Conservation (phyloP, 2,797 vertebrate genomes). For the Coendou prehensilis region DNA sequence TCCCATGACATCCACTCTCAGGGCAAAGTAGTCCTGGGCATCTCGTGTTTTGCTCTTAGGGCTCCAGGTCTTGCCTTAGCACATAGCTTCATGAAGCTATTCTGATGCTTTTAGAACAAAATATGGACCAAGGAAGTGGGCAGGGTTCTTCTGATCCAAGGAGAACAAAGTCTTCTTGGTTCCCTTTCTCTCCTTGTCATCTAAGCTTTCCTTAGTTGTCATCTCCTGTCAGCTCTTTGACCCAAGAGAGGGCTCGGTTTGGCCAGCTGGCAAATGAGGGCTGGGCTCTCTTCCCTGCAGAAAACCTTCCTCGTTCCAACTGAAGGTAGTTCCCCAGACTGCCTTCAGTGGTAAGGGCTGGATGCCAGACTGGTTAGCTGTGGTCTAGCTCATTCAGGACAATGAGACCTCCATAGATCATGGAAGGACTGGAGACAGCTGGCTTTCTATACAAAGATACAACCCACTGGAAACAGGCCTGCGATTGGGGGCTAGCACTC, state of each 20-base stretch:
- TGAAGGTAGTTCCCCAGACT: background rate
- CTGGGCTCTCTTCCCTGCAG: conserved; percentile 16
- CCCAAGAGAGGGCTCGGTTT: background rate
- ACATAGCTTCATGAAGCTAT: background rate
- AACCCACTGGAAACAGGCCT: background rate
- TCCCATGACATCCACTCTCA: background rate
- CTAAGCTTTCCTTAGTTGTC: conserved; percentile 10
- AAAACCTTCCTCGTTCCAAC: conserved; percentile 29
- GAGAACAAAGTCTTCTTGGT: conserved; percentile 11
- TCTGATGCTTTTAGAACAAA: conserved; percentile 18
- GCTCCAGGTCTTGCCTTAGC: conserved; percentile 41
- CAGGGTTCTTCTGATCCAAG: background rate
- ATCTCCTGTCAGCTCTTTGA: conserved; percentile 26
- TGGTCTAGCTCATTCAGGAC: background rate
- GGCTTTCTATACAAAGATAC: background rate
- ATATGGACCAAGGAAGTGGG: background rate
- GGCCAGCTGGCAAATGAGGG: conserved; percentile 17
- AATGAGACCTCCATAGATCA: background rate
- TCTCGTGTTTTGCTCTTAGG: background rate
- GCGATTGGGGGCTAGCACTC: background rate
- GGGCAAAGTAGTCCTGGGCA: background rate
- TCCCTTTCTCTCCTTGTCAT: background rate
- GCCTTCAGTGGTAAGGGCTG: background rate
- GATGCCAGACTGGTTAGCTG: background rate
- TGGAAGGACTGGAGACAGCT: background rate